Percentiles rank a stretch among this genome's conserved stretches.
These are phyloP conservation scores for Ochropacha duplaris DNA, from an alignment of 2,888 invertebrate genomes.

Conservation along the genomic window DNA sequence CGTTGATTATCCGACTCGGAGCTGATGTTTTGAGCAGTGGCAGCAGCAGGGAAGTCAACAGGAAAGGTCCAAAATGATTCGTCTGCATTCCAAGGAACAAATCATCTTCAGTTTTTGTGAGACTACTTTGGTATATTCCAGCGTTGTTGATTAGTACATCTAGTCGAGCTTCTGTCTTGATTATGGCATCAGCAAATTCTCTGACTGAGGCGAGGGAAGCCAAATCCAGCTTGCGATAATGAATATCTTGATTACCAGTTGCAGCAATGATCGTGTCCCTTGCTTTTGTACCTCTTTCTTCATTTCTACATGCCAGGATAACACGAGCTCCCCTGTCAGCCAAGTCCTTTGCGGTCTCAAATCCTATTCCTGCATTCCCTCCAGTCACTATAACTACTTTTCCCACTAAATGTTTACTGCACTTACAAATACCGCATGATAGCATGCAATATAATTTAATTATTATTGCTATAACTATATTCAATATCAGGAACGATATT, in stretches of 20 bases:
- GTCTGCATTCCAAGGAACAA: constrained; percentile 83
- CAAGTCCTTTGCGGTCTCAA: constrained; percentile 87
- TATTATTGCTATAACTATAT: constrained; percentile 22
- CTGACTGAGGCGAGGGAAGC: constrained; percentile 80
- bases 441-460: constrained; percentile 40
- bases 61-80: constrained; percentile 85
- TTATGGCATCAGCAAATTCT: constrained; percentile 83
- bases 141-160: constrained; percentile 86
- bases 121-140: constrained; percentile 65
- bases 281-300: constrained; percentile 84
- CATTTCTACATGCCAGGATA: constrained; percentile 90
- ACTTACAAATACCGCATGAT: constrained; percentile 51
- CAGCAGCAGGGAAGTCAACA: constrained; percentile 84
- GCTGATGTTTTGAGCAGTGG: constrained; percentile 66
- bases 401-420: constrained; percentile 84
- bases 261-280: constrained; percentile 43
- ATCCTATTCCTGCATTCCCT: constrained; percentile 91
- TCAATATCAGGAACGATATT: constrained; percentile 26
- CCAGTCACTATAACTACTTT: constrained; percentile 94
- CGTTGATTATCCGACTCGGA: constrained; percentile 64
- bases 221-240: constrained; percentile 73
- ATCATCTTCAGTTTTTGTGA: constrained; percentile 82
- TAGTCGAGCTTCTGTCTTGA: constrained; percentile 73
- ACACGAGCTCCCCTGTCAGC: constrained; percentile 89
- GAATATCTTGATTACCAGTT: constrained; percentile 54